Evolutionary conservation across 2,888 invertebrate genomes (phyloP).

Genomic region (Ceratothoa steindachneri): DNA sequence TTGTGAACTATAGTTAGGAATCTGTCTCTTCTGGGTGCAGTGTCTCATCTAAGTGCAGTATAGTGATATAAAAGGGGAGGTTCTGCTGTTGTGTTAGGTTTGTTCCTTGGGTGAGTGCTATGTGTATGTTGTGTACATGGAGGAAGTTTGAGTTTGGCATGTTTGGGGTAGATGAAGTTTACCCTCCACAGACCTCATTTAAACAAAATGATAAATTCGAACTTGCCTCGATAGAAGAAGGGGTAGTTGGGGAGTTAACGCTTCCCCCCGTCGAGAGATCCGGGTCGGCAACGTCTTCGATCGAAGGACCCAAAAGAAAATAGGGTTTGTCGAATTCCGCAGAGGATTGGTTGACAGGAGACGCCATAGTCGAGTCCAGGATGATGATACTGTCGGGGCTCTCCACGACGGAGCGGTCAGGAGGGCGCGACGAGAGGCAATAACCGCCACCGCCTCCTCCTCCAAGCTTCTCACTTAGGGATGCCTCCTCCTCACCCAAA

Average conservation of each 20-base stretch:
- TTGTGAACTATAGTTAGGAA: too few relatives aligned
- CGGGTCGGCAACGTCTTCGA: not conserved
- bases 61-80: too few relatives aligned
- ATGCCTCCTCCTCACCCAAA: not conserved
- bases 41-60: too few relatives aligned
- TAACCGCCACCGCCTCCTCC: not conserved
- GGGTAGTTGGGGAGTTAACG: constrained; percentile 33
- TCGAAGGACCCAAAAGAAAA: not conserved
- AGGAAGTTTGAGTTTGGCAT: too few relatives aligned
- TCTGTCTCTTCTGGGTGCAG: too few relatives aligned
- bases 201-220: too few relatives aligned
- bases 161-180: too few relatives aligned
- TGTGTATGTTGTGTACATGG: too few relatives aligned
- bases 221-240: constrained; percentile 43
- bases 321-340: not conserved
- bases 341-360: not conserved
- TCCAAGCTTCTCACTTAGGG: not conserved
- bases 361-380: constrained; percentile 13
- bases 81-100: too few relatives aligned
- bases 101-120: too few relatives aligned
- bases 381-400: constrained; percentile 40
- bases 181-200: too few relatives aligned
- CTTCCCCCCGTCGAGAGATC: not conserved
- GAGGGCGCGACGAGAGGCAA: not conserved
- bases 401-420: constrained; percentile 17